Conservation (phyloP, 2,797 vertebrate species). For the Poeciliopsis presidionis region DNA sequence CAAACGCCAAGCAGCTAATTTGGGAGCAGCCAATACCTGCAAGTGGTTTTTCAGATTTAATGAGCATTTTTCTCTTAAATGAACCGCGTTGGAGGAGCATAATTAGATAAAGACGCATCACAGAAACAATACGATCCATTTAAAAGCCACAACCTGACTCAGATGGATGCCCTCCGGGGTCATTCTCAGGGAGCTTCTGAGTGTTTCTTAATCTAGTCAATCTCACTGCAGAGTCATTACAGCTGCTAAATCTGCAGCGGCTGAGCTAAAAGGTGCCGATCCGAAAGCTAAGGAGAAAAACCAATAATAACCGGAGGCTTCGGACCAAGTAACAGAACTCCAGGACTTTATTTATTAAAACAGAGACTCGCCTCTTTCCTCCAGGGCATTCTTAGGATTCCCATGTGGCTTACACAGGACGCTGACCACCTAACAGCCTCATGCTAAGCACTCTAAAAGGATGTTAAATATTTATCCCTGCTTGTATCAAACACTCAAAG, state of each 20-base stretch:
- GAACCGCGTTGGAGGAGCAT: neutral
- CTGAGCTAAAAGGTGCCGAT: neutral
- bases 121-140: slow-evolving; percentile 14
- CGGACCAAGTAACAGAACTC: slow-evolving; percentile 54
- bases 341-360: slow-evolving; percentile 80
- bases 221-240: neutral
- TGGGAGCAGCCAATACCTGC: neutral
- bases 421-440: slow-evolving; percentile 60
- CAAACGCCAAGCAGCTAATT: neutral
- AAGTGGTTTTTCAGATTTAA: slow-evolving; percentile 8
- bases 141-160: slow-evolving; percentile 23
- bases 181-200: slow-evolving; percentile 2
- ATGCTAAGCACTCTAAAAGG: slow-evolving; percentile 35
- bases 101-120: neutral
- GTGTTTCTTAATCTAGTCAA: neutral
- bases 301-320: neutral
- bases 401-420: slow-evolving; percentile 74
- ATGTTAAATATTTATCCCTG: slow-evolving; percentile 8
- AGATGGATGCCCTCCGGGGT: neutral
- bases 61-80: neutral
- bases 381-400: slow-evolving; percentile 82
- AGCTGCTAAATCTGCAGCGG: neutral
- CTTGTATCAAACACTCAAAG: slow-evolving; percentile 4
- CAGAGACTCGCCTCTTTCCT: slow-evolving; percentile 72
- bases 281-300: neutral